phyloP scores from a whole-genome alignment of 2,113 vertebrate species.

The Forbesichthys papilliferus region DNA sequence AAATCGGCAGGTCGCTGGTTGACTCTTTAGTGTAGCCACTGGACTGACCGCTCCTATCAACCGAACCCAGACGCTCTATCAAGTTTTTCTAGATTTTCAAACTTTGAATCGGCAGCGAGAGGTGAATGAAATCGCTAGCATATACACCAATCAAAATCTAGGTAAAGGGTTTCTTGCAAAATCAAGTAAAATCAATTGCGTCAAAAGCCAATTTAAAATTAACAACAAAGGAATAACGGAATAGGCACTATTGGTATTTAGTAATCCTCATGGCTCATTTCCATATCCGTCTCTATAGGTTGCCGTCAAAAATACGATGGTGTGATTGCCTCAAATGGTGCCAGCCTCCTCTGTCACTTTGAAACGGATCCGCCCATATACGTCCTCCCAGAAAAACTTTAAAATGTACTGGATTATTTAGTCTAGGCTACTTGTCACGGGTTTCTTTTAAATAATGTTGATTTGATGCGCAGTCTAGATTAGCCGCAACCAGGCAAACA shows the following conservation, averaged over 20 bases:
- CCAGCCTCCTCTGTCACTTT: background rate
- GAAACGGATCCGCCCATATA: conserved; percentile 4
- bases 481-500: background rate
- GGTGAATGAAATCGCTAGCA: too few species aligned
- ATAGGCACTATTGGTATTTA: background rate
- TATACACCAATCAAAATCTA: too few species aligned
- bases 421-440: background rate
- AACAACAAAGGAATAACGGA: background rate
- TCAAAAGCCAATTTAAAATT: too few species aligned
- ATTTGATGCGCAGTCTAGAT: background rate
- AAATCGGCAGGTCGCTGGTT: too few species aligned
- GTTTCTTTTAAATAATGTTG: background rate
- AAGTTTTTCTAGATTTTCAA: too few species aligned
- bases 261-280: conserved; percentile 69
- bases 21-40: too few species aligned
- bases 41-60: too few species aligned
- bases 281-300: conserved; percentile 47
- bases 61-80: too few species aligned
- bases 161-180: too few species aligned
- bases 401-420: background rate
- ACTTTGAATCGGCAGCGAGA: too few species aligned
- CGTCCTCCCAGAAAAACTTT: too few species aligned
- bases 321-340: conserved; percentile 40
- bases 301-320: background rate
- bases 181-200: too few species aligned